Evolutionary conservation across 2,113 vertebrate genomes (phyloP).

Genomic region (Canis aureus): DNA sequence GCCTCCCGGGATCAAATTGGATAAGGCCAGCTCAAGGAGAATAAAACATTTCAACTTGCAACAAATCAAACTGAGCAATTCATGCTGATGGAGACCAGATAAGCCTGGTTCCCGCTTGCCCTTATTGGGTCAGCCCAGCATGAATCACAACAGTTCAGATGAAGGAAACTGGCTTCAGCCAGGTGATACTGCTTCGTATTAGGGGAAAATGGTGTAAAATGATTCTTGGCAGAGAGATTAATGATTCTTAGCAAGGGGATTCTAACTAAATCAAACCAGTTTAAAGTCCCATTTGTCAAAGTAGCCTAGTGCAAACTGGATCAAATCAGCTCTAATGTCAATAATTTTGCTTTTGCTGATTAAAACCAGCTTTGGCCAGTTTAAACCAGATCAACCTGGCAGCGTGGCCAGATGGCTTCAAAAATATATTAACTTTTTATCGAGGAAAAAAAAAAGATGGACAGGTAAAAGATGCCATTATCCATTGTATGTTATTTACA

Average conservation of each 20-base stretch:
- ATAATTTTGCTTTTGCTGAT: not conserved
- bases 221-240: not conserved
- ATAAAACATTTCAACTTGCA: not conserved
- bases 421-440: conserved; percentile 11
- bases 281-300: conserved; percentile 43
- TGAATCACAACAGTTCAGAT: not conserved
- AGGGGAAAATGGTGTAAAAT: not conserved
- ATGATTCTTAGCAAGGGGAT: not conserved
- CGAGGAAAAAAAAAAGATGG: not conserved
- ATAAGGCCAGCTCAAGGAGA: conserved; percentile 1
- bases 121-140: not conserved
- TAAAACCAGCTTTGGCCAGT: conserved; percentile 13
- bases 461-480: not conserved
- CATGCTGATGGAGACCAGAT: not conserved
- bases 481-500: not conserved
- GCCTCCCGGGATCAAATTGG: not conserved
- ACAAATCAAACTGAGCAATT: not conserved
- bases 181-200: not conserved
- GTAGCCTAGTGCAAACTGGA: not conserved
- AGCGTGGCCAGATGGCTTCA: not conserved
- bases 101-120: not conserved
- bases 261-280: not conserved
- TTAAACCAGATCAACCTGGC: conserved; percentile 17
- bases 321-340: conserved; percentile 37
- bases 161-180: not conserved